Base-by-base conservation (phyloP, 53 echinoderm and acorn worm species). In the Crossaster papposus region DNA sequence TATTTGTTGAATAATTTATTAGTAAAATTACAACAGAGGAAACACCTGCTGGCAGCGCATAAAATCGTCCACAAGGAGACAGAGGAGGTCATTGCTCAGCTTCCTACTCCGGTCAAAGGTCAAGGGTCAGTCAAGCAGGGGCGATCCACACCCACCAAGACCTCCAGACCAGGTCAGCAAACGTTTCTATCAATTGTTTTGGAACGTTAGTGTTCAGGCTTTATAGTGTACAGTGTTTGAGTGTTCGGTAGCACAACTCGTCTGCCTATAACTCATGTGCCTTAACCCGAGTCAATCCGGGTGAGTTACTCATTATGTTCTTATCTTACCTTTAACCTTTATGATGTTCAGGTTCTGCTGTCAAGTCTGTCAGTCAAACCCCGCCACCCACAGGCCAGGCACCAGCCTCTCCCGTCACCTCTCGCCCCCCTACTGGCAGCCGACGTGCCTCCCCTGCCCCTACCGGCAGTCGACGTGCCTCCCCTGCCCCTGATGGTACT, bases 41-140 rank as follows among this genome's bases (percentile, higher is more conserved):
- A 97, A 51, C 97, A 95, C 77, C 91, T 97, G 0, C 52, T 94
- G 15, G 97, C 97, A 34, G 97, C 97, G 18, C 97, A 97, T 72
- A 92, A 92, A 34, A 90, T 94, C 10, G 93, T 97, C 51, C 92
- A 95, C 90, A 92, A 95, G 30, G 97, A 95, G 44, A 78, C 93
- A 20, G 97, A 97, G 65, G 85, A 83, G 51, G 78, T 94, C 23
- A 95, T 97, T 18, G 71, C 70, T 1, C 70, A 85, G 70, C 90
- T 92, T 73, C 94, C 97, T 22, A 89, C 88, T 22, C 91, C 91
- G 54, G 53, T 35, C 70, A 79, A 86, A 88, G 65, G 54, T 51
- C 70, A 55, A 38, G 62, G 81, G 77, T 77, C 83, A 83, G 55
- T 18, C 44, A 79, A 44, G 12, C 34, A 86, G 85, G 79, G 52